A percentile compares a stretch with the other conserved stretches of the same genome.
phyloP scores from a whole-genome alignment of 2,113 vertebrate genomes.

The Daphoenositta chrysoptera region DNA sequence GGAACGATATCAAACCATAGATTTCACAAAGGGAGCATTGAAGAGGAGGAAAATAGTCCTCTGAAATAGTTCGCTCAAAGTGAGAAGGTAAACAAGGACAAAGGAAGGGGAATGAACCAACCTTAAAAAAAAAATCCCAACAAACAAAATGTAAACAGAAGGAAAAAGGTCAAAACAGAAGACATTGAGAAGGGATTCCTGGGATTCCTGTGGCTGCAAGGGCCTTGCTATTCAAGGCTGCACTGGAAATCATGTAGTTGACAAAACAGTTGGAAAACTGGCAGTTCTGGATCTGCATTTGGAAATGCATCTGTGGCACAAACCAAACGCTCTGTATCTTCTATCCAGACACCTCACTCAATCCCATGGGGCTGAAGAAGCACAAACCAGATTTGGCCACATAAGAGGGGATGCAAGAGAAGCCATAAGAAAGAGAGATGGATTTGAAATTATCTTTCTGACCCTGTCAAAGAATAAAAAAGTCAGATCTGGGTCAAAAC shows the following conservation, averaged over 20 bases:
- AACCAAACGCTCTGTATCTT: neutral
- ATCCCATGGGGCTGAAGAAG: neutral
- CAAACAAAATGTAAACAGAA: neutral
- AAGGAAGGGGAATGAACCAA: neutral
- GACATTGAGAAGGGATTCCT: neutral
- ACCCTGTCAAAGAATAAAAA: neutral
- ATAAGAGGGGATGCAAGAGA: neutral
- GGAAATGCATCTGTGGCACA: neutral
- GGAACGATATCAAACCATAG: neutral
- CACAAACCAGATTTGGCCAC: neutral
- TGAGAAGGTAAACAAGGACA: neutral
- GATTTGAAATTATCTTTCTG: neutral
- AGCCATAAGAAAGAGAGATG: neutral
- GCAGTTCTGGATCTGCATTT: neutral
- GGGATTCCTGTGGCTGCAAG: neutral
- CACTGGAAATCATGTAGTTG: neutral
- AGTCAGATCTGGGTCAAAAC: neutral
- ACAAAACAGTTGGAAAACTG: neutral
- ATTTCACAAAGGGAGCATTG: neutral
- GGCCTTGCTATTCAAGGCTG: neutral
- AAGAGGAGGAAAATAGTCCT: neutral
- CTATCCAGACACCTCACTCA: neutral
- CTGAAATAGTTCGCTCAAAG: neutral
- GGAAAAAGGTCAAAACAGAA: neutral
- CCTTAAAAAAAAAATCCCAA: neutral